Evolutionary conservation across 2,888 invertebrate species (phyloP), one percentile per base, ranked within the genome.

Genomic region (Atrina japonica): DNA sequence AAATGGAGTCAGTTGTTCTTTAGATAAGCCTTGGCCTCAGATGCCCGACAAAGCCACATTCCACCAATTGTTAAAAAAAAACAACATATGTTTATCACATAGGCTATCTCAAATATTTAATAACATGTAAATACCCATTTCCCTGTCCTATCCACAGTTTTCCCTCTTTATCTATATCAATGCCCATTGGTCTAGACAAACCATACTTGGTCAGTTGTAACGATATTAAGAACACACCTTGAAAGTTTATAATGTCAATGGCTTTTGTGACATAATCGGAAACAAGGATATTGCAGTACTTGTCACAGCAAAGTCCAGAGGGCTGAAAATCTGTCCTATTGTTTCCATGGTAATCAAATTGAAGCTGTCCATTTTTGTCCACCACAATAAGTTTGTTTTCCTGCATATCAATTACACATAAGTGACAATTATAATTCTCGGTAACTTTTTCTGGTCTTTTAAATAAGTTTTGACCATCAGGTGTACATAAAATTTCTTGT

Each of bases 111-210:
- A 30, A 43, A 49, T 61, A 61, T 47, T 21, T 45, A 21, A 61
- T 9, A 2, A 61, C 21, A 18, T 61, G 61, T 1, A 61, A 16
- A 11, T 21, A 23, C 11, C 61, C 61, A 49, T 61, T 61, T n/a
- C 61, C 61, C 43, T 61, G 61, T 27, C 61, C 61, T 9, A 61
- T 47, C 47, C 61, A 61, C 35, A 61, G 35, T 1, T 49, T 21
- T 5, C 61, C 61, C 16, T 47, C 49, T 30, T 47, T 35, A 21
- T 47, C 49, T 11, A 61, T 30, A 21, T 27, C 21, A 11, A 61
- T 5, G 7, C 61, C 49, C 61, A 61, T 61, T n/a, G 61, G 61
- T 61, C 61, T n/a, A 30, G 47, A 47, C 6, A 61, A 21, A 23
- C 61, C 61, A 52, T 23, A 23, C 11, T 21, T 23, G 6, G 52